Evolutionary conservation across 2,113 vertebrate genomes (phyloP).

Genomic region (Lampris megalopsis): DNA sequence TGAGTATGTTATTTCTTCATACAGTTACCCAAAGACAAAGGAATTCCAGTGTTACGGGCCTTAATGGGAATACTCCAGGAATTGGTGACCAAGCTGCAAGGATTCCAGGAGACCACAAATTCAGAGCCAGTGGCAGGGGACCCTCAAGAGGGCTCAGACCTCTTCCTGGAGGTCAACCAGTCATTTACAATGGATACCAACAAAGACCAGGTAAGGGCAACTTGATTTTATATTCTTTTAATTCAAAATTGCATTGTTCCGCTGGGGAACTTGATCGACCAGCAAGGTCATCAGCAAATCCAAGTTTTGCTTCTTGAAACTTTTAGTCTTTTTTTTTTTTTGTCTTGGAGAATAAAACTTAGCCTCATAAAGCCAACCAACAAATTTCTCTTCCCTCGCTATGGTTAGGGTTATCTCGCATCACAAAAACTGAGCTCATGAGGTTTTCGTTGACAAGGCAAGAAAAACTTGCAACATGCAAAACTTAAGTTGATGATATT

Average conservation of each 20-base stretch:
- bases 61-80: slow-evolving; percentile 81
- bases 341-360: no score
- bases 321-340: no score
- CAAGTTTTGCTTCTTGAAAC: no score
- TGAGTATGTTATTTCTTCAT: not conserved
- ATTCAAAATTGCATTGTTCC: no score
- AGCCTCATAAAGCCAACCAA: no score
- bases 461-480: not conserved
- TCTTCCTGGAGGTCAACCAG: slow-evolving; percentile 82
- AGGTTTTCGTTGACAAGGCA: no score
- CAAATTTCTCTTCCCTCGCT: no score
- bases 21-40: slow-evolving; percentile 75
- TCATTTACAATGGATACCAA: slow-evolving; percentile 22
- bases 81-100: slow-evolving; percentile 77
- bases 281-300: no score
- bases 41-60: slow-evolving; percentile 72
- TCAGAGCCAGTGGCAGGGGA: slow-evolving; percentile 36
- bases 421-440: no score
- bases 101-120: slow-evolving; percentile 35
- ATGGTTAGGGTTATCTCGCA: no score
- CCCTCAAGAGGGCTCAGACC: slow-evolving; percentile 65
- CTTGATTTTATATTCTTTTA: not conserved
- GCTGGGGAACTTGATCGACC: no score
- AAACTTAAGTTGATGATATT: not conserved
- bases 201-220: slow-evolving; percentile 69